Base-by-base conservation (phyloP, 2,888 invertebrate genomes). In the Baronia brevicornis region DNA sequence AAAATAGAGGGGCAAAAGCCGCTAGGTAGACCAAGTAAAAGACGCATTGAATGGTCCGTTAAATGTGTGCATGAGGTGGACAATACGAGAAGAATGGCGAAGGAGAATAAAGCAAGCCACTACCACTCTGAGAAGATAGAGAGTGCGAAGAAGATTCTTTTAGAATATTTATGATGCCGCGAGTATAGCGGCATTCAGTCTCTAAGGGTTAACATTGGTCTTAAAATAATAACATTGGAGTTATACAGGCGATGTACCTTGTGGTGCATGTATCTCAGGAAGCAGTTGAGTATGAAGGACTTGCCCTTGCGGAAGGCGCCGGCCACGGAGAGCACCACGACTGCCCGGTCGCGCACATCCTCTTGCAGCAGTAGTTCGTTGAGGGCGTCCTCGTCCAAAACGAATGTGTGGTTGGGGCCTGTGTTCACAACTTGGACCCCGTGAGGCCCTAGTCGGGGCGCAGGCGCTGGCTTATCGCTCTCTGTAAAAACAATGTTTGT, bases 281-380 rank as follows among this genome's bases (percentile, higher is more conserved):
- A 97, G 84, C 99, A 99, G 78, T 98, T 97, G 13, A 99, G 88
- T 39, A 99, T 87, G 74, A 99, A 99, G 32, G 97, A 38, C 84
- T 97, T 97, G 45, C 97, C 97, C 77, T 97, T 97, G 17, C 97
- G 88, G 72, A 97, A 97, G 20, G 96, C 96, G 24, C 97, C 97
- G 9, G 97, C 96, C 21, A 97, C 96, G 7, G 96, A 96, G 3
- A 97, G 90, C 13, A 97, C 92, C 28, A 94, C 93, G 14, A 94
- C 91, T 69, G 90, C 89, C 38, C 92, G 87, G 63, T 94, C 92
- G 60, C 90, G 90, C 38, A 93, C 80, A 44, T 91, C 89, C 51
- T 91, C 90, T 44, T 88, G 86, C 51, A 92, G 84, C 5, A 94
- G 85, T 46, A 94, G 88, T 51, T 86, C 84, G 33, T 87, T 85